Evolutionary conservation across 2,113 vertebrate genomes (phyloP), one percentile per base, ranked within the genome.

Genomic region (rat (Rattus norvegicus)): DNA sequence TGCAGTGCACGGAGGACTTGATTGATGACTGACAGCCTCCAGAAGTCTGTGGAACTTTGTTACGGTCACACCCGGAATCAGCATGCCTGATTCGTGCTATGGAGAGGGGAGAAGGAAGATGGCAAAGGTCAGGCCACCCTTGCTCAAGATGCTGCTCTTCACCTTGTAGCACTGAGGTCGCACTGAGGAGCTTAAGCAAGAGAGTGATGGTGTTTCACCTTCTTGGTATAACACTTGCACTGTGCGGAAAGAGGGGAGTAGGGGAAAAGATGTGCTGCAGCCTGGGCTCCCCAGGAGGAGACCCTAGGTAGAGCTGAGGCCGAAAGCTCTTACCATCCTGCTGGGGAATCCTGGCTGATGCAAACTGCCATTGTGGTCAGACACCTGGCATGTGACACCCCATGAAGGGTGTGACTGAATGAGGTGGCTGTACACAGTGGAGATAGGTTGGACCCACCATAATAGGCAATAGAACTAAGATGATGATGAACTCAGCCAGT

Each of bases 211-310:
- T 24, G 43, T 3, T 80, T 76, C 10, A 0, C 56, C 80, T 47
- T 4, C 9, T 16, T 2, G 13, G 17, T 33, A 26, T 49, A 0
- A 2, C 5, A 8, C 61, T 16, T 7, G 33, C 26, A 28, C 33
- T 12, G 11, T 43, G 13, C 1, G 20, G 76, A n/a, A 49, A 39
- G 30, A 39, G 30, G 14, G 2, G 65, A 39, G 43, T 26, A 4
- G 39, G 59, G 39, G 22, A 43, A 36, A 28, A 26, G 36, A 39
- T 26, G 26, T 26, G 47, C 26, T 43, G 5, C 3, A n/a, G 86
- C 20, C 39, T 11, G 65, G 7, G 19, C 22, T 70, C 73, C 72
- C 22, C 16, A 17, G 67, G 59, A 12, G 49, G 67, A 93, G 83
- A 63, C 77, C 4, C 11, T 8, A n/a, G 43, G 24, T 9, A 80